Evolutionary conservation across 2,888 invertebrate species (phyloP), one percentile per base, ranked within the genome.

Genomic region (Neuroscelio doddi): DNA sequence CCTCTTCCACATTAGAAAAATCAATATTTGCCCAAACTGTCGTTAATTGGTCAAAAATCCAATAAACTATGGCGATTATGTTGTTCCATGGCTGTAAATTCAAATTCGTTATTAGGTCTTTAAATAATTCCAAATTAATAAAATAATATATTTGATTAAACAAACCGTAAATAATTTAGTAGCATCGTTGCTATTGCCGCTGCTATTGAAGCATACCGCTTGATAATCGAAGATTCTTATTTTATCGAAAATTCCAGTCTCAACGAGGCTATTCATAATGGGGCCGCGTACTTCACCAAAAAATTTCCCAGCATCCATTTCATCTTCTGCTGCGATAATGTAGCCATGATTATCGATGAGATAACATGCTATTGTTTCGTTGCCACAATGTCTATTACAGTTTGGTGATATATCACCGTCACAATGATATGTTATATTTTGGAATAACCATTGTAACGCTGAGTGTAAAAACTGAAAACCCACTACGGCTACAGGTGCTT

Each of bases 281-380:
- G 91, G 89, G 1, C 92, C 91, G 65, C 92, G 89, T 39, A 96
- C 89, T 80, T 92, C 93, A 0, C 96, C 97, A 78, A 96, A 94
- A 84, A 96, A 96, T 77, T 89, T 89, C 1, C 97, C 97, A 0
- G 93, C 93, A 61, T 93, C 89, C 29, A 85, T 87, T 0, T 87
- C 84, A 52, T 91, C 89, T 76, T 94, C 90, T 10, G 93, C 92
- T n/a, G 92, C 90, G 1, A 94, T 85, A 12, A 96, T 89, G 86
- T 93, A 97, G 1, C 95, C 97, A 78, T 96, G 94, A 82, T 94
- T 94, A 82, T 97, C 97, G 30, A 97, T 86, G 32, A 97, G 87
- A 79, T 90, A 96, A 77, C 96, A 96, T 64, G 92, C 91, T 80
- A 93, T 87, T 56, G 88, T 89, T 38, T 89, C 89, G 42, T 66